phyloP scores from a whole-genome alignment of 2,888 invertebrate genomes.

The Pelosia muscerda region DNA sequence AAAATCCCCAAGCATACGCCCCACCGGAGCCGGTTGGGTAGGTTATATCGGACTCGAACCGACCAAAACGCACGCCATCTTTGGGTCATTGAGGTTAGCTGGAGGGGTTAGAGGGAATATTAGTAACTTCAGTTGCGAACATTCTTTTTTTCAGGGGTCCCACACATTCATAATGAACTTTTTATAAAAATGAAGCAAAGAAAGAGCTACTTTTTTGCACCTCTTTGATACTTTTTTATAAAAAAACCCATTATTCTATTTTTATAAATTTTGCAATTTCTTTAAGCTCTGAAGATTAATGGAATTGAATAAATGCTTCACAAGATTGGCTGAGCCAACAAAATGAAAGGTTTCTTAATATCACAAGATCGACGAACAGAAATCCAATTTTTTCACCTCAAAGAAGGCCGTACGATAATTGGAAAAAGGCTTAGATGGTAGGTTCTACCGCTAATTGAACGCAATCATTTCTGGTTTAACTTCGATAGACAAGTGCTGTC shows the following conservation, averaged over 20 bases:
- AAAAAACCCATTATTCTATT: neutral
- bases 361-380: constrained; percentile 25
- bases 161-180: no score
- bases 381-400: constrained; percentile 35
- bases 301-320: constrained; percentile 8
- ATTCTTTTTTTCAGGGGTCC: no score
- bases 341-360: neutral
- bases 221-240: neutral
- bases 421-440: constrained; percentile 30
- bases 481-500: neutral
- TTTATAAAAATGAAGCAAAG: no score
- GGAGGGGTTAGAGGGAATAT: no score
- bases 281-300: constrained; percentile 4
- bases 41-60: no score
- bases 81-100: no score
- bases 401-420: constrained; percentile 35
- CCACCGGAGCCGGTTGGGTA: no score
- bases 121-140: no score
- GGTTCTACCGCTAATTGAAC: constrained; percentile 17
- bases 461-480: constrained; percentile 9
- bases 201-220: no score
- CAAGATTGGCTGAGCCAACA: neutral
- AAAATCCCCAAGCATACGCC: no score
- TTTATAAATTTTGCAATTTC: constrained; percentile 1
- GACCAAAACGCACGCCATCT: no score